Evolutionary conservation across 2,113 vertebrate genomes (phyloP).

Genomic region (Callopanchax toddi): DNA sequence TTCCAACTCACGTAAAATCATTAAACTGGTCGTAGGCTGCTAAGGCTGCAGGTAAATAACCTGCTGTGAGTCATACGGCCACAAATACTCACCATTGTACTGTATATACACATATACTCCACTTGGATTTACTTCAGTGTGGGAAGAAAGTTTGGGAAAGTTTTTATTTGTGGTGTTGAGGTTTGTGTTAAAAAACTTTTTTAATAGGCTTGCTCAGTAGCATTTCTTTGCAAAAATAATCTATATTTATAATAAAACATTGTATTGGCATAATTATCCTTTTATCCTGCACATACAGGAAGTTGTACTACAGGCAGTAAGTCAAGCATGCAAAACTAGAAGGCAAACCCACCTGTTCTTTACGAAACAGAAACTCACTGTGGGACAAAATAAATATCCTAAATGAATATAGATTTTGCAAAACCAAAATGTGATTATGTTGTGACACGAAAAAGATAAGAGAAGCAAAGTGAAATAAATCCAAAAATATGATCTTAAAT

Average conservation of each 20-base stretch:
- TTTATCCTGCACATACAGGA: slow-evolving; percentile 13
- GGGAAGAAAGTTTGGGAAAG: slow-evolving; percentile 30
- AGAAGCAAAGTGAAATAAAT: background rate
- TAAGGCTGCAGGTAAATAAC: slow-evolving; percentile 76
- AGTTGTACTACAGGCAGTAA: slow-evolving; percentile 20
- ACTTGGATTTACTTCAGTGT: slow-evolving; percentile 19
- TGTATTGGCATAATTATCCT: slow-evolving; percentile 4
- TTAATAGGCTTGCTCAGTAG: background rate
- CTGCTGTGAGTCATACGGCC: slow-evolving; percentile 66
- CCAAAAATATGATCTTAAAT: background rate
- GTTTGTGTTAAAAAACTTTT: background rate
- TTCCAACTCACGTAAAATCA: slow-evolving; percentile 66
- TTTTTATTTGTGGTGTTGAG: slow-evolving; percentile 19
- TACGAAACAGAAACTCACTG: slow-evolving; percentile 50
- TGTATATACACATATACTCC: slow-evolving; percentile 36
- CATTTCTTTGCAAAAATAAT: background rate
- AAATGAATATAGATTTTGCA: no score
- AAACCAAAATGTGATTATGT: background rate
- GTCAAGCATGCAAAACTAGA: slow-evolving; percentile 27
- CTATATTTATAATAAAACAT: slow-evolving; percentile 2
- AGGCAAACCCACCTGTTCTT: slow-evolving; percentile 23
- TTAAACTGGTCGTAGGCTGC: slow-evolving; percentile 72
- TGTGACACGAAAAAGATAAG: background rate
- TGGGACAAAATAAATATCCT: slow-evolving; percentile 25
- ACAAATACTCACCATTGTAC: slow-evolving; percentile 70